These are phyloP conservation scores for Leucania comma DNA, from an alignment of 2,888 invertebrate genomes.

Conservation along the genomic window DNA sequence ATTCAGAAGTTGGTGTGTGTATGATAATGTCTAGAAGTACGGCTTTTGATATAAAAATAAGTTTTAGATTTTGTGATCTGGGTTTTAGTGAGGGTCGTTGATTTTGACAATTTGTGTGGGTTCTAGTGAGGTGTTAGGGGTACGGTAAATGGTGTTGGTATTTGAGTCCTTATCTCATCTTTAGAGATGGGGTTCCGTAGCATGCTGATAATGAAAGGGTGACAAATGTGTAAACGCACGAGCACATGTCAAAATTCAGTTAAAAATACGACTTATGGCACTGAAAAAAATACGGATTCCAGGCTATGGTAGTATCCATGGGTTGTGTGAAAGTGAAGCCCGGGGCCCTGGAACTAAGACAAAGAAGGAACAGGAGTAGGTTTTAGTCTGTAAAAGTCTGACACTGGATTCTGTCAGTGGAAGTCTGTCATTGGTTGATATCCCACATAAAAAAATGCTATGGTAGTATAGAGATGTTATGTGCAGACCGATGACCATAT, in stretches of 20 bases:
- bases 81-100: not conserved
- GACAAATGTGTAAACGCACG: not conserved
- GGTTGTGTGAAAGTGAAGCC: too few relatives aligned
- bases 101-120: constrained; percentile 13
- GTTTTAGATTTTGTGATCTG: constrained; percentile 12
- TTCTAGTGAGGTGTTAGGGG: not conserved
- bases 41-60: constrained; percentile 59
- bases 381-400: too few relatives aligned
- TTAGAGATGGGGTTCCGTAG: not conserved
- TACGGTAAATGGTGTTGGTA: not conserved
- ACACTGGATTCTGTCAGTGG: too few relatives aligned
- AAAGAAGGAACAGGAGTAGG: too few relatives aligned
- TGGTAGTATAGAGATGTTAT: too few relatives aligned
- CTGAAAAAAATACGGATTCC: too few relatives aligned
- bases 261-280: not conserved
- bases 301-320: too few relatives aligned
- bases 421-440: too few relatives aligned
- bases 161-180: not conserved
- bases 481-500: too few relatives aligned
- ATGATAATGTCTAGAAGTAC: constrained; percentile 61
- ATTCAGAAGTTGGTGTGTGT: constrained; percentile 64
- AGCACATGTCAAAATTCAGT: not conserved
- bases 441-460: too few relatives aligned
- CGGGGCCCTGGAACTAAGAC: too few relatives aligned
- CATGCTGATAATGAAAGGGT: not conserved